Base-by-base conservation (phyloP, 2,113 vertebrate species). In the Ploceus nigricollis region DNA sequence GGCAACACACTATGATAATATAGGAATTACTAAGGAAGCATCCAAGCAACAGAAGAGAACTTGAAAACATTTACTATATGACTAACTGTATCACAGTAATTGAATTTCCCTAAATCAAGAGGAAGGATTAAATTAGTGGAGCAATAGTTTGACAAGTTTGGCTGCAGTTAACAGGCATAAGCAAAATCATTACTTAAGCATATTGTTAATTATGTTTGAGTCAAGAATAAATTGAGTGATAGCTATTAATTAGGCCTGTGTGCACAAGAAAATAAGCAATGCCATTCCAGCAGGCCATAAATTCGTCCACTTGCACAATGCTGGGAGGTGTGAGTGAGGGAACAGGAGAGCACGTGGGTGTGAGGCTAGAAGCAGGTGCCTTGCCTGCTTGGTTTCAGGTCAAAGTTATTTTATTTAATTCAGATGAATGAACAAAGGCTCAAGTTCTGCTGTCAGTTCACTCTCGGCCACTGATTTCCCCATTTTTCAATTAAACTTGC, bases 111-210 rank as follows among this genome's bases (percentile, higher is more conserved):
- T 80, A 91, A 97, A 96, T 82, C 93, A 81, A 89, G 93, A 96
- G 82, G 75, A 94, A 91, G 91, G 89, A 92, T 48, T 87, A 94
- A 97, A 97, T 97, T 97, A 97, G 94, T 94, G 88, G 87, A 97
- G 95, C 95, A 89, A 72, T 6, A 95, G 89, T 95, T 92, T 92
- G 91, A 95, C 84, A 96, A 94, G 58, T 89, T 91, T 93, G 92
- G 82, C 73, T 89, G 95, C 47, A 61, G 82, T 93, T 96, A 87
- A 57, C 71, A 92, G 75, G 71, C 91, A 94, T 92, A 83, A 90
- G 61, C 65, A 97, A 97, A 94, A 92, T 84, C 51, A 89, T 94
- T 93, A 83, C 79, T 75, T 78, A 87, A 96, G 66, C 87, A 95
- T 91, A 88, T 44, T 90, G 79, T 94, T 96, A 96, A 98, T 97